Conservation (phyloP, 2,113 vertebrate genomes). For the Neodontobutis hainanensis region DNA sequence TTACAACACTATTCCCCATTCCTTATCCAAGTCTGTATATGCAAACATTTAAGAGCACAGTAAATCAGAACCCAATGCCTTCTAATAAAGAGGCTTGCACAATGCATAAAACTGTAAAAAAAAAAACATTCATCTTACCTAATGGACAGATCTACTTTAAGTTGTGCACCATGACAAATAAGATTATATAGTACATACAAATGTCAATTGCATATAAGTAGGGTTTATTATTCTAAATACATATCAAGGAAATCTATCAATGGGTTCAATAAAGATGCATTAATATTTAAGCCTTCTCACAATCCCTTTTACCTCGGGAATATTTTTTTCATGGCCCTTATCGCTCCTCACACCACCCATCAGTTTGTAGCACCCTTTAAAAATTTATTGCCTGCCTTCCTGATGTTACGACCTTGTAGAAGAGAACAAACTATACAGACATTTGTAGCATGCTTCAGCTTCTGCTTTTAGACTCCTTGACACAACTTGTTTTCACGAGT, state of each 20-base stretch:
- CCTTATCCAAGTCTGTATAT: too few species aligned
- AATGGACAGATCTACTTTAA: too few species aligned
- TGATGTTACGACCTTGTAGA: slow-evolving; percentile 28
- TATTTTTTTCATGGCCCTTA: slow-evolving; percentile 17
- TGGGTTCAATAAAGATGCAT: not conserved
- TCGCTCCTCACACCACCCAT: slow-evolving; percentile 11
- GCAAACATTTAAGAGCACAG: too few species aligned
- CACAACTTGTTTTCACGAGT: slow-evolving; percentile 26
- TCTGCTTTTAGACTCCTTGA: slow-evolving; percentile 15
- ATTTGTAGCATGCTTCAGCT: slow-evolving; percentile 18
- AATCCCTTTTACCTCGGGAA: not conserved
- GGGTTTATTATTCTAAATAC: too few species aligned
- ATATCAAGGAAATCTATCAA: not conserved
- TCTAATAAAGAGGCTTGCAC: too few species aligned
- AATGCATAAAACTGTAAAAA: too few species aligned
- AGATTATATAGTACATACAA: too few species aligned
- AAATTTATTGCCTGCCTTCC: slow-evolving; percentile 1
- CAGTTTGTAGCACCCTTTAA: slow-evolving; percentile 23
- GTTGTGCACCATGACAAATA: too few species aligned
- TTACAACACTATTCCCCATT: too few species aligned
- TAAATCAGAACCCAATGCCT: too few species aligned
- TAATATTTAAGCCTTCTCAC: not conserved
- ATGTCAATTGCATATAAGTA: too few species aligned
- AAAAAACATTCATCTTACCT: too few species aligned
- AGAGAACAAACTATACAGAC: slow-evolving; percentile 12